These are phyloP conservation scores for Zaprionus obscuricornis DNA, from an alignment of 2,888 invertebrate species.

Conservation along the genomic window DNA sequence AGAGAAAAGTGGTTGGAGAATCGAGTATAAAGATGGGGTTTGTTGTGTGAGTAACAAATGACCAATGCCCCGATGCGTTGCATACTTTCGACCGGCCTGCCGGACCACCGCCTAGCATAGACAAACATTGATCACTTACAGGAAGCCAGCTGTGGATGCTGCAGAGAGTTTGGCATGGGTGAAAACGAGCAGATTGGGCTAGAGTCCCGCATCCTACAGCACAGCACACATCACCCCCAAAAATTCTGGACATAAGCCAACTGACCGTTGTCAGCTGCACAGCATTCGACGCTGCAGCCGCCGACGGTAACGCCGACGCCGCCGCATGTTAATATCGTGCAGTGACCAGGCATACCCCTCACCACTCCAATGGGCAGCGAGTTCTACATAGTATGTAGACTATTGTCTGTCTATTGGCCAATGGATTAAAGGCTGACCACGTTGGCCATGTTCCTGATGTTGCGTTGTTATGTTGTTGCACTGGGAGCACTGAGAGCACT, in stretches of 20 bases:
- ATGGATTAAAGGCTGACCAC: slow-evolving; percentile 67
- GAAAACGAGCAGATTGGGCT: neutral
- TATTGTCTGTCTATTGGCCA: slow-evolving; percentile 65
- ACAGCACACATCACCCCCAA: too few relatives aligned
- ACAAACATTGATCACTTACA: slow-evolving; percentile 78
- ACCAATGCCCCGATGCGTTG: slow-evolving; percentile 57
- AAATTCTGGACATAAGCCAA: slow-evolving; percentile 55
- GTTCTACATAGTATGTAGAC: too few relatives aligned
- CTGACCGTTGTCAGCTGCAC: slow-evolving; percentile 58
- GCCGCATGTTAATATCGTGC: slow-evolving; percentile 67
- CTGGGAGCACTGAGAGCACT: slow-evolving; percentile 5
- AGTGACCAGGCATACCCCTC: slow-evolving; percentile 17
- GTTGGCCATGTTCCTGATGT: slow-evolving; percentile 33
- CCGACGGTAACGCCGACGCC: slow-evolving; percentile 9
- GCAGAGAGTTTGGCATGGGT: slow-evolving; percentile 1
- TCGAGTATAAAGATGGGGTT: slow-evolving; percentile 5
- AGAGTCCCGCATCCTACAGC: slow-evolving; percentile 1
- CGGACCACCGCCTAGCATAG: slow-evolving; percentile 65
- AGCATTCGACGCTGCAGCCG: slow-evolving; percentile 48
- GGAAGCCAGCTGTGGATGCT: slow-evolving; percentile 51
- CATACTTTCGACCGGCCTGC: slow-evolving; percentile 42
- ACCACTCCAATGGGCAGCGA: slow-evolving; percentile 21
- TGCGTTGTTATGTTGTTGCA: slow-evolving; percentile 7
- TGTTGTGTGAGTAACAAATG: slow-evolving; percentile 54
- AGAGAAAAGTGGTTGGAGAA: neutral